Evolutionary conservation across 2,113 vertebrate species (phyloP), one percentile per base, ranked within the genome.

Genomic region (Cebus imitator): DNA sequence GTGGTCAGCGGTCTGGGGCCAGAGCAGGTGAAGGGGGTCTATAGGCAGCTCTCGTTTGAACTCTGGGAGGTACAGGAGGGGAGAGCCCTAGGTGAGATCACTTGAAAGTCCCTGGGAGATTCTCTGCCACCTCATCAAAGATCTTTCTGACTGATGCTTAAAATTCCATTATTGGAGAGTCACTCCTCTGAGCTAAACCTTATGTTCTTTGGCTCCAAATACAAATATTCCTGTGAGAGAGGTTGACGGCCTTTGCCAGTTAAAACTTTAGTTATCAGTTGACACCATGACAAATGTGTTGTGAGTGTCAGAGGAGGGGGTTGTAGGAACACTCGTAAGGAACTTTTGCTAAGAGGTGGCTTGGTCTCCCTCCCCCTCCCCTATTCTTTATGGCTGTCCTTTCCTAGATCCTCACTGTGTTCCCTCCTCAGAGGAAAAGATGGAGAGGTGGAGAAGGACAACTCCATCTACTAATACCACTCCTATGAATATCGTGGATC

Each of bases 101-200:
- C 76, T 48, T 40, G 18, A 45, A 66, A 23, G 30, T 37, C 58
- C 78, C n/a, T 21, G 32, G 32, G 45, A 43, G 43, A 10, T 17
- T 80, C 86, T 76, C 70, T 25, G 18, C 23, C 3, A 10, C 14
- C 43, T 79, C 75, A 37, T 40, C 43, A 37, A 76, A 89, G 64
- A 16, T 87, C 85, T 73, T 93, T 81, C 70, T 64, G 61, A 48
- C 48, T 3, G 6, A 20, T 55, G 6, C 37, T 55, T 79, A 76
- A 72, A 68, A 61, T 52, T 8, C 20, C 27, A 37, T 55, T 18
- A 32, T 48, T 5, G 48, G 30, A 82, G 40, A 80, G 72, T 86
- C 50, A 57, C 16, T 83, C 73, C 75, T 96, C 78, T 92, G 75
- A 92, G 70, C 20, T 90, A 78, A 92, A 70, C 50, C 6, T 83